Conservation (phyloP, 2,888 invertebrate genomes). For the Drosophila kuntzei region DNA sequence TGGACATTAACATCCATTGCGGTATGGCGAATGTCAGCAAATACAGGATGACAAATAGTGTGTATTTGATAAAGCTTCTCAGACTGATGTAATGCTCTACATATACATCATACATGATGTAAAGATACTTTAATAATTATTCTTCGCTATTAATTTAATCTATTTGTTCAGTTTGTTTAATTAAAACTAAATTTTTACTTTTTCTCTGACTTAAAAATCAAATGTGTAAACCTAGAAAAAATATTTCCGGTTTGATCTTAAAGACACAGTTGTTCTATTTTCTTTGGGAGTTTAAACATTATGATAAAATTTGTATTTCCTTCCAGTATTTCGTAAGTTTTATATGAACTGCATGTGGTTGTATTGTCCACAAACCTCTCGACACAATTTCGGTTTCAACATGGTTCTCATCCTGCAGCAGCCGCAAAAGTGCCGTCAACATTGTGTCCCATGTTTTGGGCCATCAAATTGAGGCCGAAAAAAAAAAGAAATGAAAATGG, state of each 20-base stretch:
- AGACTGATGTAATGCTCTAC: background rate
- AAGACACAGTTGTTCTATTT: background rate
- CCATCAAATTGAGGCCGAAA: constrained; percentile 58
- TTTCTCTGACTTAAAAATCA: background rate
- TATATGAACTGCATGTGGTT: constrained; percentile 8
- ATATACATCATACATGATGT: constrained; percentile 23
- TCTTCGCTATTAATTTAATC: background rate
- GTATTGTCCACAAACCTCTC: constrained; percentile 33
- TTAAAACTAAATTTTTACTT: background rate
- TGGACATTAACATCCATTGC: constrained; percentile 57
- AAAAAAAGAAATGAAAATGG: constrained; percentile 31
- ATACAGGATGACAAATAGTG: background rate
- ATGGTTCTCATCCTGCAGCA: constrained; percentile 38
- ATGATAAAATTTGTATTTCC: background rate
- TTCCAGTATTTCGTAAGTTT: constrained; percentile 1
- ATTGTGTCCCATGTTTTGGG: constrained; percentile 53
- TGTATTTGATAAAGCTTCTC: constrained; percentile 23
- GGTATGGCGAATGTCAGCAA: constrained; percentile 37
- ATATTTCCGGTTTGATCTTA: background rate
- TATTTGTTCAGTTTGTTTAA: background rate
- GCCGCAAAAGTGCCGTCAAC: constrained; percentile 68
- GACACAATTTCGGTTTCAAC: constrained; percentile 44
- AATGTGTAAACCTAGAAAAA: background rate
- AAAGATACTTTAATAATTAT: background rate
- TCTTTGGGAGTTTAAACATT: background rate